Conservation (phyloP, 2,797 vertebrate genomes). For the Spinus olivaceus region DNA sequence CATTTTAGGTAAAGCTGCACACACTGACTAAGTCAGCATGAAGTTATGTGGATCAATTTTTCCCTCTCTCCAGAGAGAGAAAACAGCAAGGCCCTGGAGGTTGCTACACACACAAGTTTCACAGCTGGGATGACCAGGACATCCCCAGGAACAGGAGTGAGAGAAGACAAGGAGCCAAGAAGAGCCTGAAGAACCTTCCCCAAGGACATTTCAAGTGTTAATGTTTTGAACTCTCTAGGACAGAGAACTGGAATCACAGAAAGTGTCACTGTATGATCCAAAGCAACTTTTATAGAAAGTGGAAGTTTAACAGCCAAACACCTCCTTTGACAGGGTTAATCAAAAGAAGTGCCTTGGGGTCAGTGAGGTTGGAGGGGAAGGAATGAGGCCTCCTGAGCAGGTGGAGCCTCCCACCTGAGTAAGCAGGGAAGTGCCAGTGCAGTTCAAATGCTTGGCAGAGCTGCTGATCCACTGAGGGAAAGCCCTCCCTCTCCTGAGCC, state of each 20-base stretch:
- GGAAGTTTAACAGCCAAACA: background rate
- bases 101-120: background rate
- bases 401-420: background rate
- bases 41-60: constrained; percentile 31
- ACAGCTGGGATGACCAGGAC: background rate
- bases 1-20: constrained; percentile 63
- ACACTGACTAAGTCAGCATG: constrained; percentile 7
- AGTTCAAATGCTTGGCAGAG: background rate
- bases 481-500: background rate
- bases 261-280: background rate
- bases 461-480: background rate
- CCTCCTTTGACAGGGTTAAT: background rate
- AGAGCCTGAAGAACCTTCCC: background rate
- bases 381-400: background rate
- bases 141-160: background rate
- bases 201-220: background rate
- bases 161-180: background rate
- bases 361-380: background rate
- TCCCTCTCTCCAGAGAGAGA: background rate
- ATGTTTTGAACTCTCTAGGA: background rate
- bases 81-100: background rate
- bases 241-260: background rate
- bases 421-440: background rate
- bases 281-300: background rate
- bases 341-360: too few relatives aligned